Evolutionary conservation across 2,113 vertebrate species (phyloP), one percentile per base, ranked within the genome.

Genomic region (Glaucidium brasilianum): DNA sequence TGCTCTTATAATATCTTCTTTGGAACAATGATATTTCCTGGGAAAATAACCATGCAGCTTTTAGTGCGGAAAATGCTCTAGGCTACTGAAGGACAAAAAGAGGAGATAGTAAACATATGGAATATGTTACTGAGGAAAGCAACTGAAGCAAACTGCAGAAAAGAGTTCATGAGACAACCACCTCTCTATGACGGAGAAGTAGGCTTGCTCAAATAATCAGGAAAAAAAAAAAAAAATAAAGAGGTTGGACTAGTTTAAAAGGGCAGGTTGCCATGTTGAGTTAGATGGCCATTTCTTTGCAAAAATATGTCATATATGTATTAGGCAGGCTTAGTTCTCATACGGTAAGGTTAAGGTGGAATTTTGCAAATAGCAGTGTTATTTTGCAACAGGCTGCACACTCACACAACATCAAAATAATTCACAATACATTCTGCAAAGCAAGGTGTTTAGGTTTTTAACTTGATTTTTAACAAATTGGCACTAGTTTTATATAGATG

Each of bases 61-160:
- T 93, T 77, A 63, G 80, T 93, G 56, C 41, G 9, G 11, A 58
- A 87, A 82, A 83, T 62, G 39, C 50, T 86, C 66, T 29, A 79
- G 72, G 79, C 76, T 67, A 43, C 67, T 62, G 59, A 88, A 94
- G 82, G 43, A 92, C 62, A 92, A 93, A 79, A 62, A 94, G 43
- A 4, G 10, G 37, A 76, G 35, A 75, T 34, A 47, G 43, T 72
- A 94, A 96, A 90, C 95, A 98, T 97, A 96, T 96, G 96, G 96
- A 95, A 94, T 83, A 85, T 62, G 82, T 97, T 97, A 96, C 43
- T 56, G 49, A 49, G 79, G 53, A 95, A 97, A 96, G 49, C 35
- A 27, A 81, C 13, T 73, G 78, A 97, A 96, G 88, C 23, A 94
- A 97, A 95, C 37, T 69, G 29, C 72, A 94, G 83, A 96, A 95